Evolutionary conservation across 2,797 vertebrate genomes (phyloP).

Genomic region (Lepus oiostolus): DNA sequence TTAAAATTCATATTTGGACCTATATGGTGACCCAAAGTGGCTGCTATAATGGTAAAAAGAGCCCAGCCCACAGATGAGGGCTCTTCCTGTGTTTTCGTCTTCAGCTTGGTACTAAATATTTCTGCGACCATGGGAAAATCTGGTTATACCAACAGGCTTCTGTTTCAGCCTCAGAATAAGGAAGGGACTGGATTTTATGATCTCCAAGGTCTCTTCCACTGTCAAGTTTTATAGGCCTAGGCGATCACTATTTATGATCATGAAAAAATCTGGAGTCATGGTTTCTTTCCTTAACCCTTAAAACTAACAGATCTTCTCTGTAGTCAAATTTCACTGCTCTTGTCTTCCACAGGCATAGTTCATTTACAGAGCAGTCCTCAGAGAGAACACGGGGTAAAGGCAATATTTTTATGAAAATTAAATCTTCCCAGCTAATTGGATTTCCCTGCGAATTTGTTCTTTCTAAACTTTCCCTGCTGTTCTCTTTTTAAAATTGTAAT

Average conservation of each 20-base stretch:
- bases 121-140: background rate
- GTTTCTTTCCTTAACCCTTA: conserved; percentile 58
- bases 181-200: background rate
- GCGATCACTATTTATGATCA: conserved; percentile 29
- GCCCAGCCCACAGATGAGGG: background rate
- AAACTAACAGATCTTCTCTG: conserved; percentile 52
- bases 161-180: background rate
- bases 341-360: conserved; percentile 45
- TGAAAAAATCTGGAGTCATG: conserved; percentile 43
- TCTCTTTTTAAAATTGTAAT: conserved; percentile 61
- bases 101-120: background rate
- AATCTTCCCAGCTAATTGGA: conserved; percentile 74
- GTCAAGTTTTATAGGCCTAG: conserved; percentile 6
- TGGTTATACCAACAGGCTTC: background rate
- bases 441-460: conserved; percentile 73
- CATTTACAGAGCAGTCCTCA: conserved; percentile 52
- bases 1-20: conserved; percentile 19
- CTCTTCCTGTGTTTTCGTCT: background rate
- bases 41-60: background rate
- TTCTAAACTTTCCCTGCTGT: conserved; percentile 70
- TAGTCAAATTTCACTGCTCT: conserved; percentile 28
- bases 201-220: conserved; percentile 28
- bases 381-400: conserved; percentile 42
- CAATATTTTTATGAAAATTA: conserved; percentile 79
- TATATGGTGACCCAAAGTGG: background rate